These are phyloP conservation scores for Tillus elongatus DNA, from an alignment of 2,888 invertebrate genomes.

Conservation along the genomic window DNA sequence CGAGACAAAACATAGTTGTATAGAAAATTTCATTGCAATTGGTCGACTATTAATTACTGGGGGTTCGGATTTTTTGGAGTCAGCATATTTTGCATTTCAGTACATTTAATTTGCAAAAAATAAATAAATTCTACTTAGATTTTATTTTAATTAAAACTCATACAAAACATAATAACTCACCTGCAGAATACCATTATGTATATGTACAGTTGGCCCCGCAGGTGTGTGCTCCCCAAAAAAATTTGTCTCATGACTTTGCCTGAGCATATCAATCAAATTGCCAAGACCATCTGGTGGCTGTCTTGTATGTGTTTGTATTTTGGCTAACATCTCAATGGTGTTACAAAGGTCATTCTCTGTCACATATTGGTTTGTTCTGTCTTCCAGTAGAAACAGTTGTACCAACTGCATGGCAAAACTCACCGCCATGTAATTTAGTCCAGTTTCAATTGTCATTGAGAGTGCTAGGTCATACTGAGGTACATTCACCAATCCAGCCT, in stretches of 20 bases:
- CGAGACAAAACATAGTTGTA: too few relatives aligned
- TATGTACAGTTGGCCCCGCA: slow-evolving; percentile 76
- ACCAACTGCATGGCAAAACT: slow-evolving; percentile 87
- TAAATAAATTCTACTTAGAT: not conserved
- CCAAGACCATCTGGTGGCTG: slow-evolving; percentile 77
- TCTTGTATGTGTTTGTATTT: slow-evolving; percentile 65
- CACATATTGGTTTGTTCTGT: slow-evolving; percentile 65
- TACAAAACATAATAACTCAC: slow-evolving; percentile 43
- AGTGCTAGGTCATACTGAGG: slow-evolving; percentile 76
- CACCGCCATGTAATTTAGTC: slow-evolving; percentile 57
- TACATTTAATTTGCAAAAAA: too few relatives aligned
- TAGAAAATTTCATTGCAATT: too few relatives aligned
- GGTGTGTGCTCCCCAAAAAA: slow-evolving; percentile 70
- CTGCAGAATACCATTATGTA: slow-evolving; percentile 86
- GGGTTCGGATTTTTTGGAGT: too few relatives aligned
- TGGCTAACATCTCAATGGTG: slow-evolving; percentile 74
- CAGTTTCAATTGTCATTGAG: slow-evolving; percentile 80
- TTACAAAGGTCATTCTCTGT: slow-evolving; percentile 79
- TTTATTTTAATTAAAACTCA: slow-evolving; percentile 5
- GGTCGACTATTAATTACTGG: too few relatives aligned
- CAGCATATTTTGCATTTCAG: too few relatives aligned
- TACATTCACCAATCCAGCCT: slow-evolving; percentile 72
- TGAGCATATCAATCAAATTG: slow-evolving; percentile 70
- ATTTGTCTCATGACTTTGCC: slow-evolving; percentile 62
- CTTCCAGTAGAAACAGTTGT: slow-evolving; percentile 78